Percentiles rank a stretch among this genome's conserved stretches.
phyloP scores from a whole-genome alignment of 2,888 invertebrate genomes.

The Scotopteryx bipunctaria region DNA sequence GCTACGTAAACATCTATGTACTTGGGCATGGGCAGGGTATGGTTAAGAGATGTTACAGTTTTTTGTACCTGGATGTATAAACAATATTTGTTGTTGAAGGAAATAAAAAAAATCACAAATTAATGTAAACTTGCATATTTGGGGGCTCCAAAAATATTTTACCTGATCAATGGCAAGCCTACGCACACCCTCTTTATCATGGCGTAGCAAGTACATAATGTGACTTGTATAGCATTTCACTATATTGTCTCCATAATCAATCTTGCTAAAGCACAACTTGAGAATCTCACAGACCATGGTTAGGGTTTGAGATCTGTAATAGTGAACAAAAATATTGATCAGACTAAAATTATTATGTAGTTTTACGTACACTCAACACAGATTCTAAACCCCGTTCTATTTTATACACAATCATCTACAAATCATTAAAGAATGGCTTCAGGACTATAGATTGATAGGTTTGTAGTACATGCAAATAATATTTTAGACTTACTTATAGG shows the following conservation, averaged over 20 bases:
- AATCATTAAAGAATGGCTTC: no score
- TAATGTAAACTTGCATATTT: not conserved
- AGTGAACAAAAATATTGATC: not conserved
- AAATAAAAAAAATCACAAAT: not conserved
- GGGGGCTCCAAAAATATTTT: no score
- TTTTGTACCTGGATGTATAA: conserved; percentile 61
- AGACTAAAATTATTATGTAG: no score
- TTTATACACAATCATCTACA: no score
- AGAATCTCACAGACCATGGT: conserved; percentile 47
- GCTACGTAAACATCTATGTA: conserved; percentile 81
- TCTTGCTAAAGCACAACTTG: conserved; percentile 77
- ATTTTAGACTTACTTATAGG: conserved; percentile 61
- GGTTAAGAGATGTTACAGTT: conserved; percentile 51
- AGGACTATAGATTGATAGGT: no score
- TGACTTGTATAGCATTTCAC: conserved; percentile 83
- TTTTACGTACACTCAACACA: no score
- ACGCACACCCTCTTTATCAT: conserved; percentile 85
- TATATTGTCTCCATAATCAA: conserved; percentile 82
- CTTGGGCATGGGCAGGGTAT: conserved; percentile 66
- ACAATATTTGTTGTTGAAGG: not conserved
- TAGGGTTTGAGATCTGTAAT: conserved; percentile 41
- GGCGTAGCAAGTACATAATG: conserved; percentile 84
- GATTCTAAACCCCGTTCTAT: no score
- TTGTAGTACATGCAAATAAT: not conserved
- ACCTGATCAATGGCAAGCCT: conserved; percentile 86